Percentiles rank a stretch among this genome's conserved stretches.
phyloP scores from a whole-genome alignment of 2,797 vertebrate genomes.

The Linurgus olivaceus region DNA sequence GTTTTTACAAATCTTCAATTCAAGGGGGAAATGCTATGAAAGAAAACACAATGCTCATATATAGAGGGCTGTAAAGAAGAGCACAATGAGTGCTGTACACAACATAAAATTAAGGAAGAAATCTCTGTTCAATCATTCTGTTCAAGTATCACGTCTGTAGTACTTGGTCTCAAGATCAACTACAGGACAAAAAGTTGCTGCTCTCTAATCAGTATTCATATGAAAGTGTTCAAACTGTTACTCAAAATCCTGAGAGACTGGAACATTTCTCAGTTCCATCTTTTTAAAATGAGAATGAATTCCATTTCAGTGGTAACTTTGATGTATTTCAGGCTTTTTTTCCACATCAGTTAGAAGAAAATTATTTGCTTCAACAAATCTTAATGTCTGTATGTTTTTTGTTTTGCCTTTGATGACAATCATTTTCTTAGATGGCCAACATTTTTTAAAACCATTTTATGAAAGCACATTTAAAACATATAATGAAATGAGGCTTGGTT shows the following conservation, averaged over 20 bases:
- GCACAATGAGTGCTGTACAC: not conserved
- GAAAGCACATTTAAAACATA: not conserved
- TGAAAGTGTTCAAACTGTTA: not conserved
- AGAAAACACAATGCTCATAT: not conserved
- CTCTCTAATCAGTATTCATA: constrained; percentile 15
- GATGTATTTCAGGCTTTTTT: not conserved
- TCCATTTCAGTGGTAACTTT: not conserved
- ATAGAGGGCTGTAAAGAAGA: not conserved
- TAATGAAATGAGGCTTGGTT: not conserved
- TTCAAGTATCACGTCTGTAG: not conserved
- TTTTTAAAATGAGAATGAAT: not conserved
- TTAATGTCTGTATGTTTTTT: not conserved
- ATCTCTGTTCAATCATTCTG: not conserved
- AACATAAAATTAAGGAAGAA: not conserved
- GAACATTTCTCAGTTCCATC: not conserved
- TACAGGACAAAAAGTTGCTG: not conserved
- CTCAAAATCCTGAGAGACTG: not conserved
- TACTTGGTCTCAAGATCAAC: not conserved
- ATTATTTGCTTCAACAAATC: not conserved
- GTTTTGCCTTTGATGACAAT: not conserved
- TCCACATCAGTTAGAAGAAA: not conserved
- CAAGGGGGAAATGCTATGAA: not conserved
- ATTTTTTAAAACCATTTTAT: not conserved
- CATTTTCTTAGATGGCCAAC: not conserved
- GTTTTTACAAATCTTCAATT: not conserved